Conservation (phyloP, 1,140 invertebrate species). For the Hyles vespertilio region DNA sequence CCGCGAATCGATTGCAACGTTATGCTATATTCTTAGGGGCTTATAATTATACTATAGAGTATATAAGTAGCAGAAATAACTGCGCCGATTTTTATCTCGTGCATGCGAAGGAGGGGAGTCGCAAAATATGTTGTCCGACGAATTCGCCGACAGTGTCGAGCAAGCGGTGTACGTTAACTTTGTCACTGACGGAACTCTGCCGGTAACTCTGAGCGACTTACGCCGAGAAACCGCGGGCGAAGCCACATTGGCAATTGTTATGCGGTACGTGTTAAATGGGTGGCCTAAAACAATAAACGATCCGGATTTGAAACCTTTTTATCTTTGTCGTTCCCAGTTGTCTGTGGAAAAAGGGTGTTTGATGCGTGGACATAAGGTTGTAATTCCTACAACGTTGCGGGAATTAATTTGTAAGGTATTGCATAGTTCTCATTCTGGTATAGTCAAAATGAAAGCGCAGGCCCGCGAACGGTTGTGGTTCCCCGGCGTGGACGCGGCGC, state of each 20-base stretch:
- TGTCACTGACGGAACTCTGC: not conserved
- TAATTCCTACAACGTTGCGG: too few species aligned
- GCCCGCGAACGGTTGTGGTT: too few species aligned
- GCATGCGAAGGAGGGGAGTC: too few species aligned
- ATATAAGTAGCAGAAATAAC: constrained; percentile 17
- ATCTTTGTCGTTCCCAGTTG: not conserved
- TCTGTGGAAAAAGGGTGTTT: not conserved
- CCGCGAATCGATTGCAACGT: constrained; percentile 20
- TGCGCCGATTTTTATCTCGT: constrained; percentile 12
- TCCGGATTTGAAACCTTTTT: not conserved
- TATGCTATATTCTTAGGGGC: constrained; percentile 21
- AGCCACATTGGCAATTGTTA: not conserved
- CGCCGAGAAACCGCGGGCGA: not conserved
- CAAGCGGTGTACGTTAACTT: not conserved
- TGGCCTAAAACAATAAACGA: not conserved
- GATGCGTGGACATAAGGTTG: not conserved
- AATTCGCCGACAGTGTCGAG: not conserved
- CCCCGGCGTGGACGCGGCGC: too few species aligned
- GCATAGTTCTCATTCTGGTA: too few species aligned
- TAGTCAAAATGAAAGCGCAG: too few species aligned
- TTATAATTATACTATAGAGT: constrained; percentile 25
- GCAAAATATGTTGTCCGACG: not conserved
- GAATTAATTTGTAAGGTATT: too few species aligned
- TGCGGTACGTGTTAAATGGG: not conserved
- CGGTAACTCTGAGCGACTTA: not conserved